Evolutionary conservation across 2,888 invertebrate species (phyloP).

Genomic region (Brachyopa scutellaris): DNA sequence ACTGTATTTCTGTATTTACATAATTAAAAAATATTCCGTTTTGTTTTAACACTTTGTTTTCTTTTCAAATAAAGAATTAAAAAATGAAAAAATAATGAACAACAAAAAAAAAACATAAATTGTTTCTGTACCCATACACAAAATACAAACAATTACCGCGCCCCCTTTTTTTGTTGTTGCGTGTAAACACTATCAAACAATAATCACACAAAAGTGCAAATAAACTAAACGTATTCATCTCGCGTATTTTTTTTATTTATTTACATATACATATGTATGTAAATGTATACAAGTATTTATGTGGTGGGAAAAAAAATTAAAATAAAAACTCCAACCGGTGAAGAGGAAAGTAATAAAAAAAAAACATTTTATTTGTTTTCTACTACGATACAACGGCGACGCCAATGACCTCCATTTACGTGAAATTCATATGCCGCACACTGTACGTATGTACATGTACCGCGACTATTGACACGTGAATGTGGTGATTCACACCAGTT

Average conservation of each 20-base stretch:
- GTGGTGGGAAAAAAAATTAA: conserved; percentile 10
- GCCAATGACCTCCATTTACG: conserved; percentile 61
- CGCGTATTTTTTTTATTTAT: conserved; percentile 32
- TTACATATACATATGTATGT: not conserved
- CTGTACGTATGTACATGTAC: too few relatives aligned
- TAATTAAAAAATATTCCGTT: too few relatives aligned
- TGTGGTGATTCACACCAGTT: conserved; percentile 51
- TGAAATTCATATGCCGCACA: conserved; percentile 41
- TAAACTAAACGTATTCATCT: conserved; percentile 47
- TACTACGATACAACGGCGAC: conserved; percentile 18
- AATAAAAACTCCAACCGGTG: conserved; percentile 15
- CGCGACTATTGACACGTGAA: conserved; percentile 59
- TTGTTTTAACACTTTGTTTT: too few relatives aligned
- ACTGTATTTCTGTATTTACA: too few relatives aligned
- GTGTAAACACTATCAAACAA: conserved; percentile 40
- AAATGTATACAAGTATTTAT: not conserved
- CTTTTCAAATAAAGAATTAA: too few relatives aligned
- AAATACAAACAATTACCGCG: conserved; percentile 39
- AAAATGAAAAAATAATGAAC: too few relatives aligned
- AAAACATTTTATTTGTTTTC: conserved; percentile 16
- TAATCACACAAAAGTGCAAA: conserved; percentile 36
- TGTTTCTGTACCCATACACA: too few relatives aligned
- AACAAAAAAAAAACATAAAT: too few relatives aligned
- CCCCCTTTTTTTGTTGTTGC: conserved; percentile 39
- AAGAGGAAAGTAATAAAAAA: conserved; percentile 25